Evolutionary conservation across 2,888 invertebrate species (phyloP).

Genomic region (Neocrepidodera transversa): DNA sequence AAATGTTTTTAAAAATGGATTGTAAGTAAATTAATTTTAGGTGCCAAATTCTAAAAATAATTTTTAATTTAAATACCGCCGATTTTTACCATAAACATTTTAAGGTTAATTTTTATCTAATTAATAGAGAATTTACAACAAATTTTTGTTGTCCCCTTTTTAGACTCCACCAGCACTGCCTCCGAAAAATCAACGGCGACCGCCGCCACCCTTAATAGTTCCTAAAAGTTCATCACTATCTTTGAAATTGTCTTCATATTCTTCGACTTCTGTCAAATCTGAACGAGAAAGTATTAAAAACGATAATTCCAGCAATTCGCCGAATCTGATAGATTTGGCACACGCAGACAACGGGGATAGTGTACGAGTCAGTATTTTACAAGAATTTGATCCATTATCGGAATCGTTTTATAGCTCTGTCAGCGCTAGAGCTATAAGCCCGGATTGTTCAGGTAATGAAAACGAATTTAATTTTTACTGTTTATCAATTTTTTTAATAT

Average conservation of each 20-base stretch:
- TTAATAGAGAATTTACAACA: too few species aligned
- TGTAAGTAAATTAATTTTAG: background rate
- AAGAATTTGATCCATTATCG: constrained; percentile 85
- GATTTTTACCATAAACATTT: background rate
- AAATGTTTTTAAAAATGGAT: background rate
- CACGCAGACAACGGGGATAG: constrained; percentile 61
- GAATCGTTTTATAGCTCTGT: constrained; percentile 61
- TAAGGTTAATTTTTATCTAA: background rate
- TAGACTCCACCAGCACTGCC: constrained; percentile 54
- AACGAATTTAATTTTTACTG: too few species aligned
- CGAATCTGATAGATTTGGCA: constrained; percentile 67
- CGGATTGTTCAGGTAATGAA: constrained; percentile 62
- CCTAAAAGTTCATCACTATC: constrained; percentile 31
- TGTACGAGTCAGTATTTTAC: constrained; percentile 75
- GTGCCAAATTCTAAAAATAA: too few species aligned
- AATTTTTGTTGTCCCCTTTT: too few species aligned
- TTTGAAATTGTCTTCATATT: constrained; percentile 33
- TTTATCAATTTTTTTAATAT: constrained; percentile 24
- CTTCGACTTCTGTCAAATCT: constrained; percentile 32
- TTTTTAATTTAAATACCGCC: background rate
- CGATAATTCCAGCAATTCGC: constrained; percentile 29
- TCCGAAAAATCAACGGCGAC: constrained; percentile 56
- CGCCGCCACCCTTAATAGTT: constrained; percentile 50
- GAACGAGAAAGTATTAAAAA: constrained; percentile 17
- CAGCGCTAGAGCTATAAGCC: constrained; percentile 53